Conservation (phyloP, 2,888 invertebrate genomes). For the Agonopterix subpropinquella region DNA sequence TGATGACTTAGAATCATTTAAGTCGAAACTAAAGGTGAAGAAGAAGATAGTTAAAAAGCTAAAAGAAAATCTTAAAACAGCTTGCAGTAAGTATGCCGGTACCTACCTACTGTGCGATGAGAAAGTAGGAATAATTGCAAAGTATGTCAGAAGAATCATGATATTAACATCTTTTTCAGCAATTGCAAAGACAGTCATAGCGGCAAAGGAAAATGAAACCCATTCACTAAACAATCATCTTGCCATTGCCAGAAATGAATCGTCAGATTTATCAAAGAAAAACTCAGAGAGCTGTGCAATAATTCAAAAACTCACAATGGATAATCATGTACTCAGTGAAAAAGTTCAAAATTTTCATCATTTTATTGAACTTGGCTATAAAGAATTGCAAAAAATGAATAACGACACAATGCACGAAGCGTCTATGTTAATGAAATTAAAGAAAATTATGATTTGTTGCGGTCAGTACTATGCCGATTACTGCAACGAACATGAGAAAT, state of each 20-base stretch:
- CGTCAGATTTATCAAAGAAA: conserved; percentile 24
- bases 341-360: conserved; percentile 28
- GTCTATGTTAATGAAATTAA: conserved; percentile 29
- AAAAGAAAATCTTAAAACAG: conserved; percentile 32
- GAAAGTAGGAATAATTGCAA: no score
- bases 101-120: no score
- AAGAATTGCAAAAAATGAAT: conserved; percentile 33
- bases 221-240: conserved; percentile 26
- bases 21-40: conserved; percentile 27
- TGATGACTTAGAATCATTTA: conserved; percentile 25
- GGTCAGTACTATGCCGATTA: conserved; percentile 42
- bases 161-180: conserved; percentile 23
- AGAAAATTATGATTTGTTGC: conserved; percentile 37
- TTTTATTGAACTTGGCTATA: conserved; percentile 39
- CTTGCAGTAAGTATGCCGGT: conserved; percentile 37
- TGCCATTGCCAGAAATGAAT: conserved; percentile 26
- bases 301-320: conserved; percentile 22
- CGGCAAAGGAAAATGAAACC: conserved; percentile 34
- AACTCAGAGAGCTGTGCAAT: conserved; percentile 20
- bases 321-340: conserved; percentile 28
- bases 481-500: conserved; percentile 30
- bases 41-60: conserved; percentile 32
- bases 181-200: conserved; percentile 34
- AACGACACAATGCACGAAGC: conserved; percentile 22
- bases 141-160: no score